Base-by-base conservation (phyloP, 2,888 invertebrate genomes). In the Agrochola circellaris region DNA sequence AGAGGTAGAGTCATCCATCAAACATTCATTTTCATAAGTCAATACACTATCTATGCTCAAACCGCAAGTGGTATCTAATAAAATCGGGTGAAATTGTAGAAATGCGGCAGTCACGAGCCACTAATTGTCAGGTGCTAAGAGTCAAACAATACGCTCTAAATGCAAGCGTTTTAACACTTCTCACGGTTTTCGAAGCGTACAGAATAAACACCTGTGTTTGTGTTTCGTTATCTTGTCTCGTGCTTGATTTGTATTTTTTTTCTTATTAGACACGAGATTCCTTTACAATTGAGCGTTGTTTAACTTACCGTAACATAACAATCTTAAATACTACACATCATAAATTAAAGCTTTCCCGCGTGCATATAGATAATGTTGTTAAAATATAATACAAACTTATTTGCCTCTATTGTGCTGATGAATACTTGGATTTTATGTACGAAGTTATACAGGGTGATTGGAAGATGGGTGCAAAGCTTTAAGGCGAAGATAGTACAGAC, bases 171-270 rank as follows among this genome's bases (percentile, higher is more conserved):
- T 93, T 92, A 92, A 89, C 93, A 92, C 91, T 92, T 95, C 92
- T 92, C 93, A 93, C 94, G 91, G 89, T 89, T 90, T 90, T 85
- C 79, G 79, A 78, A 79, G 88, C 84, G 64, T 68, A 78, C 72
- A 70, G 80, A 83, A 79, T 86, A 86, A 82, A 88, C 94, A 94
- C 93, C 93, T 95, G 93, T 93, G 91, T 94, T 93, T 93, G 90
- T 90, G 87, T 91, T 94, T 93, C 89, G 90, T 93, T 93, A 91
- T 89, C 85, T 90, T 86, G 85, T 84, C 68, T 83, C 73, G 77
- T 75, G 79, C 79, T 83, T 75, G 85, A 83, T 85, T 87, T 86
- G 76, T 81, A 61, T 34, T 81, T 83, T 85, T 80, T 61, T 68
- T 66, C 64, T 56, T 84, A 85, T 75, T 73, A 77, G 72, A 73